Conservation (phyloP, 2,113 vertebrate genomes). For the Menidia beryllina region DNA sequence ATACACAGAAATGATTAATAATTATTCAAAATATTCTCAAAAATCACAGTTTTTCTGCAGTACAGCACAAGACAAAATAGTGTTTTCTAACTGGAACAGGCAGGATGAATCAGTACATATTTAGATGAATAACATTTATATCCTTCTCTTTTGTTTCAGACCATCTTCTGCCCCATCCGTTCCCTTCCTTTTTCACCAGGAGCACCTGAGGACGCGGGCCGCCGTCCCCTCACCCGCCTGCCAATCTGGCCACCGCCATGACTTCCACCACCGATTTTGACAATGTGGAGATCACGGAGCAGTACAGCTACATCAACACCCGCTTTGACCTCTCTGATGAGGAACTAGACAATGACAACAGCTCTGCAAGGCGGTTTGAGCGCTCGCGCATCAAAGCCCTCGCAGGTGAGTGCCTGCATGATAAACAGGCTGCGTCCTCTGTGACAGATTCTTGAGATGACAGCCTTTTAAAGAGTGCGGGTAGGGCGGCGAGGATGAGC, state of each 20-base stretch:
- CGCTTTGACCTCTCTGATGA: conserved; percentile 91
- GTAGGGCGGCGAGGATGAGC: conserved; percentile 31
- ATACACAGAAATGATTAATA: no score
- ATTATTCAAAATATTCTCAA: no score
- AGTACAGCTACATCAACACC: conserved; percentile 91
- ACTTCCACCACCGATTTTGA: conserved; percentile 95
- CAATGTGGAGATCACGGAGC: conserved; percentile 93
- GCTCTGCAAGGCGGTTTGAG: conserved; percentile 94
- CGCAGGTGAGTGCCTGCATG: conserved; percentile 86
- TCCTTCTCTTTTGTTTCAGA: conserved; percentile 41
- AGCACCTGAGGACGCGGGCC: conserved; percentile 56
- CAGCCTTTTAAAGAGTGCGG: conserved; percentile 34
- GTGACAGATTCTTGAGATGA: conserved; percentile 37
- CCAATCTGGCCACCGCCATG: conserved; percentile 75
- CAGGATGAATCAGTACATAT: no score
- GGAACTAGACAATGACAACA: conserved; percentile 97
- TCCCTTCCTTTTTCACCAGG: conserved; percentile 10
- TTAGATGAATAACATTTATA: conserved; percentile 4
- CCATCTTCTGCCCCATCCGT: neutral
- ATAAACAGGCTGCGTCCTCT: conserved; percentile 37
- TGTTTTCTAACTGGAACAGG: no score
- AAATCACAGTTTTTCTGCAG: no score
- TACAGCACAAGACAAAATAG: no score
- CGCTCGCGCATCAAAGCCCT: conserved; percentile 98
- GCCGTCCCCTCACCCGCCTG: conserved; percentile 37